Conservation (phyloP, 2,113 vertebrate species). For the Ascaphus truei region DNA sequence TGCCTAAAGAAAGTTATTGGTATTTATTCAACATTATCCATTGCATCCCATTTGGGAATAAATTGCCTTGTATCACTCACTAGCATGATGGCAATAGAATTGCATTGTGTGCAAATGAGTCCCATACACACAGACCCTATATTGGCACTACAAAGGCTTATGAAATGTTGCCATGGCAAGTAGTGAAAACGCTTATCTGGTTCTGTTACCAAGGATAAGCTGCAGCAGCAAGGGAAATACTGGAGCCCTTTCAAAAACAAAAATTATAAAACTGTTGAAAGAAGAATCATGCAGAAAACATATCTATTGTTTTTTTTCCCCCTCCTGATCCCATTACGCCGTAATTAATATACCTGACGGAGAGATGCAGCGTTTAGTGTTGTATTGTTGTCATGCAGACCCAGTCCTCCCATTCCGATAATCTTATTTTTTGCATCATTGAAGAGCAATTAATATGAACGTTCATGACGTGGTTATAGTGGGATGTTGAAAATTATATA, state of each 20-base stretch:
- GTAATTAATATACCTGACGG: not conserved
- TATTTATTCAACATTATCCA: conserved; percentile 17
- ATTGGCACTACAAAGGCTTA: not conserved
- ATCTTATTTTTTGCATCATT: no score
- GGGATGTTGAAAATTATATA: no score
- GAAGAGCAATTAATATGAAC: no score
- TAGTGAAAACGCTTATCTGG: conserved; percentile 14
- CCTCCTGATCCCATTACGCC: not conserved
- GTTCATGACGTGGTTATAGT: no score
- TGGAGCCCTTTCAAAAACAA: not conserved
- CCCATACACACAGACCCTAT: not conserved
- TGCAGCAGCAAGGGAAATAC: conserved; percentile 3
- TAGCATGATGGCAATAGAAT: not conserved
- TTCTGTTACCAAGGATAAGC: conserved; percentile 12
- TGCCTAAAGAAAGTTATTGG: not conserved
- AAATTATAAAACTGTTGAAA: conserved; percentile 2
- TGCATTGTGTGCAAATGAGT: conserved; percentile 21
- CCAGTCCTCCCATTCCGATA: no score
- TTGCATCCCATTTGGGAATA: not conserved
- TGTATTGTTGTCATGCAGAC: not conserved
- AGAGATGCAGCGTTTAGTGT: not conserved
- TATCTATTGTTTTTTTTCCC: no score
- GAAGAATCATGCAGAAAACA: not conserved
- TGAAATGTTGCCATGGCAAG: conserved; percentile 26
- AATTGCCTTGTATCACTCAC: not conserved